phyloP scores from a whole-genome alignment of 1,140 invertebrate species.

The Platorchestia sp. region DNA sequence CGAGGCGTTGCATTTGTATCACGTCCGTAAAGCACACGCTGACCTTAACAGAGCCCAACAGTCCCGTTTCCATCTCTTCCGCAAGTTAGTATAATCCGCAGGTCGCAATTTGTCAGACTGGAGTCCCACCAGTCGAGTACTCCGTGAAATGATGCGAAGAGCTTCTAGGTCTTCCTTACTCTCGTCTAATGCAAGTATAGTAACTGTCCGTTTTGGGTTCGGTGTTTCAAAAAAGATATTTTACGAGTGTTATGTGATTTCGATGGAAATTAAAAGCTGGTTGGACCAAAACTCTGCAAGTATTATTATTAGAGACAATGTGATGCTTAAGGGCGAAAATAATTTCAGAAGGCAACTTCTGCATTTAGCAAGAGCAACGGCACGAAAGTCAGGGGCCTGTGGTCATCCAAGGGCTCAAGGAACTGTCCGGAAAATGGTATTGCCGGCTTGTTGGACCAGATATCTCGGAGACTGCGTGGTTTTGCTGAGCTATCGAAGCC shows the following conservation, averaged over 20 bases:
- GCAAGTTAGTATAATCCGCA: conserved; percentile 21
- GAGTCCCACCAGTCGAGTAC: conserved; percentile 21
- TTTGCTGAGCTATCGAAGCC: conserved; percentile 44
- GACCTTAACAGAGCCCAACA: background rate
- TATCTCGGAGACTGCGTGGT: conserved; percentile 38
- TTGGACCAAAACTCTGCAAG: background rate
- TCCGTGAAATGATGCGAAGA: background rate
- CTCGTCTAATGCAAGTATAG: background rate
- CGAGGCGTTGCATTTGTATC: background rate
- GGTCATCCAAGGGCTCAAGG: conserved; percentile 47
- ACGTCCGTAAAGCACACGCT: background rate
- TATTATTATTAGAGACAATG: background rate
- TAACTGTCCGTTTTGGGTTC: background rate
- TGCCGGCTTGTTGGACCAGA: conserved; percentile 50
- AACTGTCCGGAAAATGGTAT: conserved; percentile 53
- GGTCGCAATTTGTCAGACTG: conserved; percentile 50
- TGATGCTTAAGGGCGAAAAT: background rate
- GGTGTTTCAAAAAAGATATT: background rate
- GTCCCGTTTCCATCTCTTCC: conserved; percentile 39
- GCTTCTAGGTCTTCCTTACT: background rate
- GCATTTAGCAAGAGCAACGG: background rate
- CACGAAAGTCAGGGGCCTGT: background rate
- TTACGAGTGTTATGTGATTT: background rate
- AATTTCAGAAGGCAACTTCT: background rate
- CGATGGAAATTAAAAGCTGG: background rate